Conservation (phyloP, 2,888 invertebrate species). For the Cyaniris semiargus region DNA sequence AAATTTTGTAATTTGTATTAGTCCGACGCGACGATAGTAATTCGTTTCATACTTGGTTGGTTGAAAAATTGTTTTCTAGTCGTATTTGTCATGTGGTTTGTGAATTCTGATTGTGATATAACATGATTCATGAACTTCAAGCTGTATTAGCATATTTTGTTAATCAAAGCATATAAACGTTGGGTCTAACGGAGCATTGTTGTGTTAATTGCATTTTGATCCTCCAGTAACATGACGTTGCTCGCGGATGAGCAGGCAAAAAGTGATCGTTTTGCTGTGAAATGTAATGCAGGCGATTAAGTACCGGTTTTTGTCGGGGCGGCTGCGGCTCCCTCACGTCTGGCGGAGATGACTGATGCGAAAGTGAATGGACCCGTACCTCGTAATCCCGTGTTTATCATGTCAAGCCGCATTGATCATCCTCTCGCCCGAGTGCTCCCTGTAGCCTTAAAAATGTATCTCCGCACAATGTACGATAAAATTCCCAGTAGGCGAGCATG, state of each 20-base stretch:
- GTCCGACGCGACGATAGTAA: background rate
- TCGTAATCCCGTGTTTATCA: slow-evolving; percentile 32
- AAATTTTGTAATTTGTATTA: background rate
- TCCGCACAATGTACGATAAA: slow-evolving; percentile 22
- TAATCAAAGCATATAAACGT: background rate
- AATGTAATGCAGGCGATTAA: slow-evolving; percentile 60
- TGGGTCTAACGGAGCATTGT: slow-evolving; percentile 4
- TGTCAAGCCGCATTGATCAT: slow-evolving; percentile 37
- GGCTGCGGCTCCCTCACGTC: slow-evolving; percentile 76
- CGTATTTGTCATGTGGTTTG: too few relatives aligned
- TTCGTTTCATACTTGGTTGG: background rate
- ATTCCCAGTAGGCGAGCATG: slow-evolving; percentile 22
- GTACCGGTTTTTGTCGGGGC: slow-evolving; percentile 62
- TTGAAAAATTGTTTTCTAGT: too few relatives aligned
- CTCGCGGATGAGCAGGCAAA: slow-evolving; percentile 42
- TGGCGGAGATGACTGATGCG: slow-evolving; percentile 53
- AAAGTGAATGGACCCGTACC: slow-evolving; percentile 62
- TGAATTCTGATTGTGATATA: too few relatives aligned
- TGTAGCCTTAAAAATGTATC: slow-evolving; percentile 24
- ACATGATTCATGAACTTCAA: too few relatives aligned
- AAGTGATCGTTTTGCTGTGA: slow-evolving; percentile 51
- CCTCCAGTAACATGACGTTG: slow-evolving; percentile 34
- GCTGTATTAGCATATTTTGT: too few relatives aligned
- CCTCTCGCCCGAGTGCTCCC: slow-evolving; percentile 15
- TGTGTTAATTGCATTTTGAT: slow-evolving; percentile 20